Evolutionary conservation across 1,140 invertebrate genomes (phyloP).

Genomic region (Lordiphosa clarofinis): DNA sequence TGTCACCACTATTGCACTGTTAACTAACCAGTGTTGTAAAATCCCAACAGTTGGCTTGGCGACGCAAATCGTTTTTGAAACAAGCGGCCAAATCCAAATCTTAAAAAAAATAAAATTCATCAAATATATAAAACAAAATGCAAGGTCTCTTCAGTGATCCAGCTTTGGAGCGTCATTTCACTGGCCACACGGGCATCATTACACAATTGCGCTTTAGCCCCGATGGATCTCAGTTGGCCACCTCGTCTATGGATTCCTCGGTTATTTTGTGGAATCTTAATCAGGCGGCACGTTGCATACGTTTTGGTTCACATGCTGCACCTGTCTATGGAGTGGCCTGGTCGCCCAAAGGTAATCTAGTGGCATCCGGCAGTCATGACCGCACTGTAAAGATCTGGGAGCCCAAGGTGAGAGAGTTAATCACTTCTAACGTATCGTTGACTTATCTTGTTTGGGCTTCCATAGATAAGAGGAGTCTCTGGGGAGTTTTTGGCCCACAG

Average conservation of each 20-base stretch:
- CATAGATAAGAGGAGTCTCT: conserved; percentile 87
- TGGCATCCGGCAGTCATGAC: conserved; percentile 91
- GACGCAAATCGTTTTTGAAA: conserved; percentile 34
- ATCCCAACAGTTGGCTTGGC: conserved; percentile 5
- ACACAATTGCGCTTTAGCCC: conserved; percentile 89
- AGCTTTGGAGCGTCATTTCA: conserved; percentile 87
- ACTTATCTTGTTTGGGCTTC: too few relatives aligned
- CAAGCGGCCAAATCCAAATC: conserved; percentile 14
- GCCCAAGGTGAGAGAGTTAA: conserved; percentile 88
- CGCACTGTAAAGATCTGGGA: conserved; percentile 92
- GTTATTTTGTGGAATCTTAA: conserved; percentile 90
- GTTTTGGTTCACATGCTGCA: conserved; percentile 85
- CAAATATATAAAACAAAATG: conserved; percentile 8
- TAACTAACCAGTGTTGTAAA: too few relatives aligned
- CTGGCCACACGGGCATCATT: conserved; percentile 87
- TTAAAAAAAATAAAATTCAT: not conserved
- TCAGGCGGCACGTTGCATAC: conserved; percentile 83
- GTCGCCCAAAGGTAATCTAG: conserved; percentile 88
- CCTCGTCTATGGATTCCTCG: conserved; percentile 87
- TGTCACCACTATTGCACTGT: too few relatives aligned
- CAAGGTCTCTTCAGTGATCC: conserved; percentile 81
- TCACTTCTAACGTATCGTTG: too few relatives aligned
- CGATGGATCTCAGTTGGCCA: conserved; percentile 87
- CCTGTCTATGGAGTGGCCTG: conserved; percentile 86
- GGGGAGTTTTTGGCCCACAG: conserved; percentile 89